Conservation (phyloP, 2,888 invertebrate species). For the Bugula neritina region DNA sequence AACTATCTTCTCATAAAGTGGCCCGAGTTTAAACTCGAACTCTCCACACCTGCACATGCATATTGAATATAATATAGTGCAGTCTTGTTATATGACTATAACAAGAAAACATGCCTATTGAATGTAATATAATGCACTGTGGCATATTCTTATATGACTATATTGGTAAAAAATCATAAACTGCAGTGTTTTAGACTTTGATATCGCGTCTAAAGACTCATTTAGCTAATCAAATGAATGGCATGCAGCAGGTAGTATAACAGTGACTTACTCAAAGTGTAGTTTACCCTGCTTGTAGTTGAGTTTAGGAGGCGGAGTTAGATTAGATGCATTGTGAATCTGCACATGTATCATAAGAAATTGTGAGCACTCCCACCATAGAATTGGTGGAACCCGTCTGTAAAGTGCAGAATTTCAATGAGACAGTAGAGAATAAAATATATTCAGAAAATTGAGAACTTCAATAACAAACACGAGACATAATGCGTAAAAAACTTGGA, state of each 20-base stretch:
- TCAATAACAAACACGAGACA: no score
- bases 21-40: neutral
- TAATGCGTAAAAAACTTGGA: no score
- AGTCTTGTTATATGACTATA: no score
- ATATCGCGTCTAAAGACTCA: no score
- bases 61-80: no score
- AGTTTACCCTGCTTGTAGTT: constrained; percentile 6
- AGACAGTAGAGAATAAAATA: neutral
- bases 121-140: no score
- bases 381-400: neutral
- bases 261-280: neutral
- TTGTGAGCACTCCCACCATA: constrained; percentile 22
- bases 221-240: no score
- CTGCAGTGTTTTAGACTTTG: no score
- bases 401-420: neutral
- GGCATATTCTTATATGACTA: no score
- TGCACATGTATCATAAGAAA: constrained; percentile 22
- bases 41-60: neutral
- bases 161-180: no score
- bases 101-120: no score
- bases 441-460: neutral
- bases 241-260: neutral
- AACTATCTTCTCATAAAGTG: constrained; percentile 3
- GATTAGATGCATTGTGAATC: constrained; percentile 2
- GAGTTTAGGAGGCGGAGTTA: neutral